Evolutionary conservation across 2,113 vertebrate genomes (phyloP).

Genomic region (Elachura formosa): DNA sequence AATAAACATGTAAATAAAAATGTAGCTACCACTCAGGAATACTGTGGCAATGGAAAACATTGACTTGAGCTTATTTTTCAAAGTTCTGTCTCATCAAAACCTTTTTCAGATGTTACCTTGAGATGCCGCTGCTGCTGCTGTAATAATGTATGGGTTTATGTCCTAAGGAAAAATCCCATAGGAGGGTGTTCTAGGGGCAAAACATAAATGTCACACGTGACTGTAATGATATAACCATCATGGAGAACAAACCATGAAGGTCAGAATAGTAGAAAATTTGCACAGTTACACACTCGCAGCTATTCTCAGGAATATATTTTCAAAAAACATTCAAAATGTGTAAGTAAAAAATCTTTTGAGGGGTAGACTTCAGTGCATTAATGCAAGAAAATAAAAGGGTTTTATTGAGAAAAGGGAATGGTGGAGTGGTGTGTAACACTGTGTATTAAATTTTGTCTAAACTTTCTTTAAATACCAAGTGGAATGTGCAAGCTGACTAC

Average conservation of each 20-base stretch:
- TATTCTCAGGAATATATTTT: background rate
- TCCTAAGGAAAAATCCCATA: background rate
- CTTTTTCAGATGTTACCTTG: background rate
- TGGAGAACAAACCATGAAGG: background rate
- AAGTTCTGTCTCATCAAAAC: background rate
- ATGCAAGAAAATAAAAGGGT: background rate
- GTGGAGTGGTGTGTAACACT: accelerated
- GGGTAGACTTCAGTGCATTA: background rate
- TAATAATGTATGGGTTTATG: too few species aligned
- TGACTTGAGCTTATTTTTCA: background rate
- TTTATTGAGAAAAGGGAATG: background rate
- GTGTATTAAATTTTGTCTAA: background rate
- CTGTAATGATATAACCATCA: accelerated
- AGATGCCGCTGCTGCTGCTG: background rate
- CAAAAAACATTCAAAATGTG: background rate
- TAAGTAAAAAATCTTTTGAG: background rate
- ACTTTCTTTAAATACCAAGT: background rate
- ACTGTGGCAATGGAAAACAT: background rate
- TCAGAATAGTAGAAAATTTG: background rate
- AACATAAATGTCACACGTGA: background rate
- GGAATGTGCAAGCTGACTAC: background rate
- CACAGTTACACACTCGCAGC: background rate
- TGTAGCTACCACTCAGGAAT: background rate
- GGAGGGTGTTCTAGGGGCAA: background rate
- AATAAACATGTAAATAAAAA: too few species aligned